Evolutionary conservation across 2,113 vertebrate species (phyloP), one percentile per base, ranked within the genome.

Genomic region (Tapirus terrestris): DNA sequence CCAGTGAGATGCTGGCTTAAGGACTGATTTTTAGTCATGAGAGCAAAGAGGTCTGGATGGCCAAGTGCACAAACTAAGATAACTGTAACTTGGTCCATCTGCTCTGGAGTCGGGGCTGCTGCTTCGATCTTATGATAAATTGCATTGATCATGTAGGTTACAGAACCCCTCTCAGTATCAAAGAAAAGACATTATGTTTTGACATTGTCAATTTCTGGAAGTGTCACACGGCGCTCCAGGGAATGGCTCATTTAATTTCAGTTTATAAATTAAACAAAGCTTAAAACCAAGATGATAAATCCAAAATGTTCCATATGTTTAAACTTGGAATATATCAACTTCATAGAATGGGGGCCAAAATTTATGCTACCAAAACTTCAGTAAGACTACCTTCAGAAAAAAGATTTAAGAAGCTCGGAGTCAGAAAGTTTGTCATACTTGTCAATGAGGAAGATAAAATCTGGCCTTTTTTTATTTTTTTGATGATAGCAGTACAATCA

Each of bases 141-240:
- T 92, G 67, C 97, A 96, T 97, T 95, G 98, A 98, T 98, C 96
- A 43, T 9, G 11, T 83, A 98, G 98, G 98, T 98, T 98, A 97
- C 81, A 88, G 91, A 98, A 98, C 94, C 85, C 85, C 97, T 97
- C 97, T 98, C 98, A 98, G 94, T 96, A 98, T 97, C 97, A 97
- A 96, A 98, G 89, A 93, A 96, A 99, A 98, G 97, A 98, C 94
- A 98, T 98, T 98, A 97, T 23, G 80, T 91, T 98, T 98, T 98
- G 98, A 98, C 98, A 97, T 80, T 97, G 97, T 97, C 97, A 97
- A 6, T 97, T 98, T 98, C 89, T 97, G 94, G 68, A 97, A 97
- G 96, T 97, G 93, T 96, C 93, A 96, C 85, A 97, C 80, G 96
- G 72, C 6, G 29, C 93, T 92, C 68, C 33, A 73, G 39, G 93